phyloP scores from a whole-genome alignment of 2,888 invertebrate genomes.

The Trachelus tabidus region DNA sequence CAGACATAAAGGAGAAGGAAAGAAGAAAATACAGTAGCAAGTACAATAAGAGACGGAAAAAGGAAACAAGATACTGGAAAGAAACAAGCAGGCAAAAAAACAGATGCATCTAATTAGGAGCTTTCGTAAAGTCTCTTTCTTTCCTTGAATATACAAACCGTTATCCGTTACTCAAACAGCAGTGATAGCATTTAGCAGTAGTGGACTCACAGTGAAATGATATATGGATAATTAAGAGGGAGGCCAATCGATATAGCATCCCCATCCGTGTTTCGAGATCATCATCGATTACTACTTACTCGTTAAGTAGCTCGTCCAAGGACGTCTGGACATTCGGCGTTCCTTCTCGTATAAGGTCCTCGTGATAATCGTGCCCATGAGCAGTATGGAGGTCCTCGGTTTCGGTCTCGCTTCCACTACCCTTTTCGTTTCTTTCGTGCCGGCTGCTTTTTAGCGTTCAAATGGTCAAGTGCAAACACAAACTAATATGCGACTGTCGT shows the following conservation, averaged over 20 bases:
- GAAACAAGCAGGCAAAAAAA: constrained; percentile 15
- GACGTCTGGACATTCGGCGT: constrained; percentile 62
- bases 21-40: constrained; percentile 13
- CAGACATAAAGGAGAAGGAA: constrained; percentile 13
- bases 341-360: constrained; percentile 58
- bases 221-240: too few species aligned
- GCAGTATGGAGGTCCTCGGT: constrained; percentile 73
- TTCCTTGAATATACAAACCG: too few species aligned
- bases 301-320: constrained; percentile 64
- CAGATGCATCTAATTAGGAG: too few species aligned
- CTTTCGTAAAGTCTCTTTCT: too few species aligned
- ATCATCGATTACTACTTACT: constrained; percentile 59
- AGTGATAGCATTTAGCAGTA: too few species aligned
- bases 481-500: constrained; percentile 23
- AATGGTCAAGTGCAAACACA: constrained; percentile 56
- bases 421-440: constrained; percentile 68
- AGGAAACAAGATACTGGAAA: constrained; percentile 42
- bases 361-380: constrained; percentile 60
- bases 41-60: constrained; percentile 37
- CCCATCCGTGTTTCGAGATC: too few species aligned
- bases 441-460: constrained; percentile 46
- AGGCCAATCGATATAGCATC: too few species aligned
- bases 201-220: too few species aligned
- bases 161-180: too few species aligned
- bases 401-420: constrained; percentile 80